Evolutionary conservation across 2,888 invertebrate genomes (phyloP), one percentile per base, ranked within the genome.

Genomic region (Philonicus albiceps): DNA sequence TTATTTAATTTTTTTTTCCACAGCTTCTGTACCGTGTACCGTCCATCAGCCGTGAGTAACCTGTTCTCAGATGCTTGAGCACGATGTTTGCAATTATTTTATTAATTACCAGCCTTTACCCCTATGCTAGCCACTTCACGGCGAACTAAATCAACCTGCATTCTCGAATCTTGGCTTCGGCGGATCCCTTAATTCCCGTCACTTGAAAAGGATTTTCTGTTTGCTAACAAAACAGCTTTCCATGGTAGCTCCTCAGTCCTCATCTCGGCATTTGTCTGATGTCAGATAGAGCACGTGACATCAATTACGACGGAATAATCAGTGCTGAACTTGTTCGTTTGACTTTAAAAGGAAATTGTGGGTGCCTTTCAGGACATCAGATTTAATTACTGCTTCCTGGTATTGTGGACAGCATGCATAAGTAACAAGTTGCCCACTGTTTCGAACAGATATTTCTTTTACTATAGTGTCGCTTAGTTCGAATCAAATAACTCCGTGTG

Each of bases 281-380:
- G 85, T 86, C 80, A 85, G 87, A 87, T 87, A 87, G 81, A 80
- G 80, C 87, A 87, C 87, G 87, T 86, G 87, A 78, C 31, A 80
- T 78, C 87, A 87, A 87, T 87, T 87, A 87, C 78, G 40, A 13
- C 78, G 31, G 86, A 83, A 86, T 86, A 86, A 86, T 86, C 64
- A 86, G 78, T 30, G 76, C 37, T 80, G 86, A 86, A 80, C 78
- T 86, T 86, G 80, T 78, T 86, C 80, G 40, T 78, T 86, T 86
- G 72, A 86, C 78, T 86, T 72, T 55, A 76, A 75, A n/a, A 76
- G 83, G 4, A 83, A 37, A 8, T 31, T 6, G n/a, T 31, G 34
- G 37, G 34, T 34, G 78, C 43, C 64, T 72, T 81, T 81, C 31
- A 43, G 27, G 74, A 64, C 55, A 80, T 72, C 72, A 72, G 30